These are phyloP conservation scores for Nyctibius bracteatus DNA, from an alignment of 2,113 vertebrate species.

Conservation along the genomic window DNA sequence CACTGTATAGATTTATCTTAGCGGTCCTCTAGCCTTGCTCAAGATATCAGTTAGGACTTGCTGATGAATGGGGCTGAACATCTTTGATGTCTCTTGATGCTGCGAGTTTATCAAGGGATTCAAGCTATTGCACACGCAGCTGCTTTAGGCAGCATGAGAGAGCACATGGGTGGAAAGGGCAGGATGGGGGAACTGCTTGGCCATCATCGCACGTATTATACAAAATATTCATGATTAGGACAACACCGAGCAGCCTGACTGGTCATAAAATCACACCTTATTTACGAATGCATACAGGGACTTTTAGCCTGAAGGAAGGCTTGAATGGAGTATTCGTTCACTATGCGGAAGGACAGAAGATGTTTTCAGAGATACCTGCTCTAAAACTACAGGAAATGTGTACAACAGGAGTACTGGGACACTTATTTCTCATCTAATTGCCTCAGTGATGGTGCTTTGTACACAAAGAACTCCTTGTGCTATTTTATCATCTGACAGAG, in stretches of 20 bases:
- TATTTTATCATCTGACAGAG: background rate
- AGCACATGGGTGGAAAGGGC: background rate
- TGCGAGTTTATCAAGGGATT: background rate
- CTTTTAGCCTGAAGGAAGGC: background rate
- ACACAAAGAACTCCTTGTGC: conserved; percentile 18
- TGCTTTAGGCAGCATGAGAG: background rate
- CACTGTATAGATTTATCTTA: background rate
- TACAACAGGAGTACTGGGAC: background rate
- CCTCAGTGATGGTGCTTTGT: background rate
- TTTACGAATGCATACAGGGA: background rate
- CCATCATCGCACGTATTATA: accelerated
- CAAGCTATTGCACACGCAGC: background rate
- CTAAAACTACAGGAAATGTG: background rate
- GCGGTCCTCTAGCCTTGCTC: background rate
- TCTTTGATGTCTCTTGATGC: background rate
- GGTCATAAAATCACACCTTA: background rate
- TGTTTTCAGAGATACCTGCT: background rate
- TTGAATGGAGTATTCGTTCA: background rate
- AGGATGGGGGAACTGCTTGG: background rate
- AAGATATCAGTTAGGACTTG: background rate
- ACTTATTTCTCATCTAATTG: background rate
- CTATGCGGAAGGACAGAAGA: background rate
- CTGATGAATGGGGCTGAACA: background rate
- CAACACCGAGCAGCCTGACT: background rate
- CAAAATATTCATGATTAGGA: background rate